Conservation (phyloP, 2,888 invertebrate genomes). For the Lepas anatifera region DNA sequence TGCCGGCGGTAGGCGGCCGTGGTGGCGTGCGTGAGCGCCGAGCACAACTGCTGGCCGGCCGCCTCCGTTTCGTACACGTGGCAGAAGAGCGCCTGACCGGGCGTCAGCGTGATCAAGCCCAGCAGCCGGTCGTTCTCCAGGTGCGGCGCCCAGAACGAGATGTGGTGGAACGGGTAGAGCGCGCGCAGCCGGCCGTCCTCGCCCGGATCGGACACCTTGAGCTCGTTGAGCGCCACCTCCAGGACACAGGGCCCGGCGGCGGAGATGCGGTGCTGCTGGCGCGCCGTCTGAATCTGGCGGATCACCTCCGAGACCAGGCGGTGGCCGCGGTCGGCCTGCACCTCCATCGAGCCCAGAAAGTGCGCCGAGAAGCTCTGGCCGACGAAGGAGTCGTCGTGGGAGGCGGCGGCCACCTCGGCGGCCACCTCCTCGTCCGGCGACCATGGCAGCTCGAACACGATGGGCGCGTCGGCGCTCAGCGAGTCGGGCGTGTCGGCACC, state of each 20-base stretch:
- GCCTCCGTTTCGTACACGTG: constrained; percentile 24
- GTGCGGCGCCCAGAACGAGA: constrained; percentile 10
- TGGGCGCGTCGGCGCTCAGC: constrained; percentile 20
- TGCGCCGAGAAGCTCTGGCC: constrained; percentile 31
- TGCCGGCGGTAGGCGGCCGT: constrained; percentile 21
- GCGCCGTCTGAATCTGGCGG: constrained; percentile 19
- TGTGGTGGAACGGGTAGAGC: background rate
- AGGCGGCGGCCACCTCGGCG: constrained; percentile 1
- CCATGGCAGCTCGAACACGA: constrained; percentile 24
- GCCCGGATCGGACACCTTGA: background rate
- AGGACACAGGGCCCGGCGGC: constrained; percentile 20
- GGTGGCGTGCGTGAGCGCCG: constrained; percentile 23
- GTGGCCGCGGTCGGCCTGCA: constrained; percentile 28
- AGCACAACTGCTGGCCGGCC: constrained; percentile 21
- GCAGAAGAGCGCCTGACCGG: constrained; percentile 18
- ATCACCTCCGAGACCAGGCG: constrained; percentile 24
- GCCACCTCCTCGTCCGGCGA: constrained; percentile 19
- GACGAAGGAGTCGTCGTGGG: background rate
- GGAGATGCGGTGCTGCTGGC: constrained; percentile 20
- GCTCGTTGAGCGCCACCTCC: constrained; percentile 14
- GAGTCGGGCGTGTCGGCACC: constrained; percentile 5
- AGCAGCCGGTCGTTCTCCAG: constrained; percentile 11
- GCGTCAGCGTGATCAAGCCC: background rate
- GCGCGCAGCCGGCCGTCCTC: background rate
- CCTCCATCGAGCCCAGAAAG: constrained; percentile 39